Evolutionary conservation across 2,888 invertebrate species (phyloP), one percentile per base, ranked within the genome.

Genomic region (Limnephilus lunatus): DNA sequence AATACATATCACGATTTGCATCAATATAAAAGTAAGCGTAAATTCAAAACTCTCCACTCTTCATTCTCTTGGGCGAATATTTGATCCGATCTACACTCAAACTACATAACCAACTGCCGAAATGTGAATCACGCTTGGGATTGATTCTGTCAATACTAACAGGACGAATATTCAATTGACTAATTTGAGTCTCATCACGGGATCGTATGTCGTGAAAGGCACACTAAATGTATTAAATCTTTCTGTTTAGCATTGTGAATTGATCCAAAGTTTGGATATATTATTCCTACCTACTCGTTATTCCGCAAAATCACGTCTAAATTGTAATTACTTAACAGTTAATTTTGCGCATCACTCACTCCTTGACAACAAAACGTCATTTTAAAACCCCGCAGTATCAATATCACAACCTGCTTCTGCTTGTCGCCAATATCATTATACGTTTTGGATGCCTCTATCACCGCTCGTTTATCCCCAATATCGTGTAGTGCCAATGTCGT

Each of bases 11-110:
- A 80, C 81, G 80, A 89, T 81, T 80, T 80, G 80, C 80, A 80
- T 89, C 68, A 89, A 89, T 89, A 89, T 89, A 89, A 89, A 89
- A 89, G 68, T 68, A 89, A 89, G 88, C 88, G 88, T 89, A 89
- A 89, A 89, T 89, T 89, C 88, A 89, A 80, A 35, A 89, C 88
- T 89, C 39, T 89, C 35, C 80, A 44, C 44, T 86, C 86, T 35
- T 35, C 85, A 85, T 85, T 85, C 85, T 85, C 85, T n/a, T 39
- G 85, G 39, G 85, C 85, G 85, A 39, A 68, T 68, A 68, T 68
- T 68, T 25, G 25, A n/a, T 68, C 68, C 68, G 68, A 68, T 68
- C 68, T 68, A 68, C 3, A 25, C 68, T 68, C 68, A 68, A 68
- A 68, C 68, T 68, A 68, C 68, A 68, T 68, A n/a, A 68, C 68